These are phyloP conservation scores for Rhyacophila evoluta DNA, from an alignment of 2,888 invertebrate genomes.

Conservation along the genomic window DNA sequence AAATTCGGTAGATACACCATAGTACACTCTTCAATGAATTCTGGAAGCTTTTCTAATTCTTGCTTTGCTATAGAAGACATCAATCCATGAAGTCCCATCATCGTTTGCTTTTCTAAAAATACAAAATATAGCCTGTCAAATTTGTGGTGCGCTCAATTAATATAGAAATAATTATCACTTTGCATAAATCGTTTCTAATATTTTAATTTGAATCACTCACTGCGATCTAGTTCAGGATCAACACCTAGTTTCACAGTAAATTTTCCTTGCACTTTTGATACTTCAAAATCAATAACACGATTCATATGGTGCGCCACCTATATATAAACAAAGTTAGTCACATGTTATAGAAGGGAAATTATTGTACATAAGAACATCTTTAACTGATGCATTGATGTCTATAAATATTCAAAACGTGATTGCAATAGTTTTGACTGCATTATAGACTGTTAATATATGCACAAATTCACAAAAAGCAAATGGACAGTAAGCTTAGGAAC, in stretches of 20 bases:
- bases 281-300: slow-evolving; percentile 79
- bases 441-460: no score
- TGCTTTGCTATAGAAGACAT: slow-evolving; percentile 79
- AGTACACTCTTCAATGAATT: slow-evolving; percentile 75
- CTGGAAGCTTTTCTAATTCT: slow-evolving; percentile 77
- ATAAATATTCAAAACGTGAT: no score
- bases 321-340: neutral
- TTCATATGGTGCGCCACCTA: slow-evolving; percentile 78
- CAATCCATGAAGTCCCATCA: slow-evolving; percentile 77
- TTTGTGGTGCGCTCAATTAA: no score
- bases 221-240: slow-evolving; percentile 80
- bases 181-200: no score
- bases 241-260: slow-evolving; percentile 83
- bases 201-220: slow-evolving; percentile 62
- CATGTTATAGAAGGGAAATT: no score
- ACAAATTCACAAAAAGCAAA: no score
- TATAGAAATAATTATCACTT: no score
- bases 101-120: slow-evolving; percentile 75
- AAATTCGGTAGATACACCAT: slow-evolving; percentile 81
- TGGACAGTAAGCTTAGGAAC: no score
- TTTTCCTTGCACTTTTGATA: slow-evolving; percentile 72
- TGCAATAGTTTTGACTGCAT: no score
- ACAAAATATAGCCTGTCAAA: no score
- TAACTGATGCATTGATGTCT: no score
- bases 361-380: no score